These are phyloP conservation scores for Andrena cerasifolii DNA, from an alignment of 1,140 invertebrate species.

Conservation along the genomic window DNA sequence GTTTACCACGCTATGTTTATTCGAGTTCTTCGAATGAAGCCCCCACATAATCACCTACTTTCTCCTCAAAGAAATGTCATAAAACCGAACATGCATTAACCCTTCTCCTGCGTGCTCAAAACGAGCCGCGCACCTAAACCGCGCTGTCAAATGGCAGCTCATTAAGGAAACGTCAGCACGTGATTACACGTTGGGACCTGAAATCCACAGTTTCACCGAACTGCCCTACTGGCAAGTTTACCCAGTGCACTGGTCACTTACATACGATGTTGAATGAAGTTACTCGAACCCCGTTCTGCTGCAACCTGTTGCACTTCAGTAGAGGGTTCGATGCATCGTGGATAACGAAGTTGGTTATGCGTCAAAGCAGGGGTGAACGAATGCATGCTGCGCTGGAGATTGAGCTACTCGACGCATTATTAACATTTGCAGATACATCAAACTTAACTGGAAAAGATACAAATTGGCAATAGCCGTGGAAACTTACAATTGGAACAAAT, in stretches of 20 bases:
- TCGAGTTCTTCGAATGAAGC: too few relatives aligned
- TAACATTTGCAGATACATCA: background rate
- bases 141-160: background rate
- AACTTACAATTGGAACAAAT: too few relatives aligned
- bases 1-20: too few relatives aligned
- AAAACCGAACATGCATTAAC: background rate
- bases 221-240: conserved; percentile 51
- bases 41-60: too few relatives aligned
- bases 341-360: conserved; percentile 18
- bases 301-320: conserved; percentile 17
- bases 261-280: conserved; percentile 39
- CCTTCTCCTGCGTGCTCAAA: background rate
- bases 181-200: conserved; percentile 15
- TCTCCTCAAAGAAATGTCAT: too few relatives aligned
- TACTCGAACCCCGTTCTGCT: conserved; percentile 7
- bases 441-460: background rate
- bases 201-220: conserved; percentile 19
- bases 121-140: background rate
- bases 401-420: background rate
- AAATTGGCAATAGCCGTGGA: too few relatives aligned
- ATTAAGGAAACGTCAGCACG: conserved; percentile 13
- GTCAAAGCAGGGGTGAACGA: background rate
- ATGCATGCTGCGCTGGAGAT: background rate
- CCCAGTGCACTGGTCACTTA: conserved; percentile 49
- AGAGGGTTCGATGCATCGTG: conserved; percentile 2